These are phyloP conservation scores for Macroglossus sobrinus DNA, from an alignment of 2,113 vertebrate species.

Conservation along the genomic window DNA sequence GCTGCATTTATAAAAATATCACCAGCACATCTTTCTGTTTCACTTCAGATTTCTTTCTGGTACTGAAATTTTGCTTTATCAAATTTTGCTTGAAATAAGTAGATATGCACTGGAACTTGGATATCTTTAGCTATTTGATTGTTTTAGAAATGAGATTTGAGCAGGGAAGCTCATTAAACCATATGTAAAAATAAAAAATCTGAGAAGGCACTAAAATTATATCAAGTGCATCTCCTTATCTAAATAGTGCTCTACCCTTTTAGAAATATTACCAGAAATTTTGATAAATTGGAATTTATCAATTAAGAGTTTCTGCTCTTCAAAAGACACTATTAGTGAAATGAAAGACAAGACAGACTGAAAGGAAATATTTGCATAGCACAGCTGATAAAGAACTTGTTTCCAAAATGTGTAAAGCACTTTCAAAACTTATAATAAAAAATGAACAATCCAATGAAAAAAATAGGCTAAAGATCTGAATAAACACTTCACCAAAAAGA, in stretches of 20 bases:
- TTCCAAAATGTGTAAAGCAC: neutral
- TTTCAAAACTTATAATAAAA: neutral
- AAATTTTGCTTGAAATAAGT: slow-evolving; percentile 14
- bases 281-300: neutral
- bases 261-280: slow-evolving; percentile 27
- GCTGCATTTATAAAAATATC: neutral
- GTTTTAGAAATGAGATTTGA: neutral
- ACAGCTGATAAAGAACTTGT: neutral
- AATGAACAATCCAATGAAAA: neutral
- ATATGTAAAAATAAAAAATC: slow-evolving; percentile 29
- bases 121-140: neutral
- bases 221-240: neutral
- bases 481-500: neutral
- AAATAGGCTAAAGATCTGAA: neutral
- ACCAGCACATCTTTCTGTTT: neutral
- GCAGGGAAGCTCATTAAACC: neutral
- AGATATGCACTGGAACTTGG: neutral
- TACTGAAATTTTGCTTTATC: neutral
- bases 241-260: neutral
- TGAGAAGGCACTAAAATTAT: neutral
- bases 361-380: slow-evolving; percentile 11
- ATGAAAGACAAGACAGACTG: neutral
- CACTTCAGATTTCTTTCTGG: neutral
- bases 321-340: neutral
- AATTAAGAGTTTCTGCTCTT: neutral